These are phyloP conservation scores for Bothrops jararaca DNA, from an alignment of 2,113 vertebrate genomes.

Conservation along the genomic window DNA sequence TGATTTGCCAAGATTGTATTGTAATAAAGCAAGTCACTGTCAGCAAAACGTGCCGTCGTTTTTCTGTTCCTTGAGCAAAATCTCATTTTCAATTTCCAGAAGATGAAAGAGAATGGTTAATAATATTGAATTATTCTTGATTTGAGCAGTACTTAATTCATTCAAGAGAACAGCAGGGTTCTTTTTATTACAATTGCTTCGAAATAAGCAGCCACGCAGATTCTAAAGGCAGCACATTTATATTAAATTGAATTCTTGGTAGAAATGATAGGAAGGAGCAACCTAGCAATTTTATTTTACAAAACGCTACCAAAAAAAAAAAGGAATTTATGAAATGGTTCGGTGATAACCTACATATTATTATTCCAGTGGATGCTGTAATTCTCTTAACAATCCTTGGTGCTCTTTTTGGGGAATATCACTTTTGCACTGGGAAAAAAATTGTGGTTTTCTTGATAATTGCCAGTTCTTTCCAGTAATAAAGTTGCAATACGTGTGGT, in stretches of 20 bases:
- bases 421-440: neutral
- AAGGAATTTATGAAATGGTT: neutral
- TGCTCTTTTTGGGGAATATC: neutral
- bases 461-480: neutral
- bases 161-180: neutral
- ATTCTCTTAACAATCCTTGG: neutral
- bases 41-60: conserved; percentile 27
- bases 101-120: neutral
- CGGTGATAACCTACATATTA: neutral
- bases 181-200: neutral
- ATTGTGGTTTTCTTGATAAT: neutral
- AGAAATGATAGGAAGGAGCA: neutral
- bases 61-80: conserved; percentile 12
- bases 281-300: neutral
- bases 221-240: neutral
- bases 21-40: conserved; percentile 50
- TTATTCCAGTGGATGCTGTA: neutral
- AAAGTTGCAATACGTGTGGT: neutral
- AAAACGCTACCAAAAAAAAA: neutral
- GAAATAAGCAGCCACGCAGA: neutral
- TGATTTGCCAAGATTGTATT: conserved; percentile 64
- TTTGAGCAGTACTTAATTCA: conserved; percentile 10
- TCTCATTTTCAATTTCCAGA: neutral
- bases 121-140: neutral
- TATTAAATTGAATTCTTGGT: neutral